Percentiles rank a stretch among this genome's conserved stretches.
Conservation (phyloP, 2,113 vertebrate species). For the Osmerus mordax region DNA sequence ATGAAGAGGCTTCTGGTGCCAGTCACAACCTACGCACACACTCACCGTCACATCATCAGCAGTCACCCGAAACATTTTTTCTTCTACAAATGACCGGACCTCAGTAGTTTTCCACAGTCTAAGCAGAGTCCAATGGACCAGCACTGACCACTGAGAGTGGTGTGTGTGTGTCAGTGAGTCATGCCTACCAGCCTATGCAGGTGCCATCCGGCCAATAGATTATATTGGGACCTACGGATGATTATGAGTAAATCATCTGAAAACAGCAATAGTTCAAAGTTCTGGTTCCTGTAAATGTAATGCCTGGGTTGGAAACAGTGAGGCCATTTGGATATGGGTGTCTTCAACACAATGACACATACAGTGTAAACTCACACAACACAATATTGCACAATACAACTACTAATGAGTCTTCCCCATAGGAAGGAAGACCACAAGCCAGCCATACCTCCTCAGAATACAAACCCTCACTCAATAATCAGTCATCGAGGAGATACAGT, state of each 20-base stretch:
- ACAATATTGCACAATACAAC: too few species aligned
- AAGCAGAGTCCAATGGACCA: background rate
- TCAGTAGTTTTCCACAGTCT: slow-evolving; percentile 2
- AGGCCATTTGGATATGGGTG: too few species aligned
- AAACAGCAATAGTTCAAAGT: too few species aligned
- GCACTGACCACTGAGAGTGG: background rate
- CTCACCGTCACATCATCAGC: background rate
- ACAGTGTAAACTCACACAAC: too few species aligned
- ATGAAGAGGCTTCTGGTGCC: slow-evolving; percentile 9
- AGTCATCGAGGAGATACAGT: too few species aligned
- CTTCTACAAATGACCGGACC: background rate
- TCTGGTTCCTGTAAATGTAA: too few species aligned
- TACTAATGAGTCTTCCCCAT: too few species aligned
- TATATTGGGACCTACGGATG: background rate
- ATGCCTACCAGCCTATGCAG: background rate
- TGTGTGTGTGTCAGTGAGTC: background rate
- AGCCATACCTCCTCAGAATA: too few species aligned
- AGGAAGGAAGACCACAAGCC: too few species aligned
- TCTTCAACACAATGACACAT: too few species aligned
- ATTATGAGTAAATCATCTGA: background rate
- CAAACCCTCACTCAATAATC: too few species aligned
- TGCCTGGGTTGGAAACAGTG: too few species aligned
- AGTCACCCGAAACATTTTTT: background rate
- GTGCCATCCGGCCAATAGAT: background rate
- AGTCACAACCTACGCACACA: background rate